phyloP scores from a whole-genome alignment of 2,797 vertebrate species.

The Coluber constrictor region DNA sequence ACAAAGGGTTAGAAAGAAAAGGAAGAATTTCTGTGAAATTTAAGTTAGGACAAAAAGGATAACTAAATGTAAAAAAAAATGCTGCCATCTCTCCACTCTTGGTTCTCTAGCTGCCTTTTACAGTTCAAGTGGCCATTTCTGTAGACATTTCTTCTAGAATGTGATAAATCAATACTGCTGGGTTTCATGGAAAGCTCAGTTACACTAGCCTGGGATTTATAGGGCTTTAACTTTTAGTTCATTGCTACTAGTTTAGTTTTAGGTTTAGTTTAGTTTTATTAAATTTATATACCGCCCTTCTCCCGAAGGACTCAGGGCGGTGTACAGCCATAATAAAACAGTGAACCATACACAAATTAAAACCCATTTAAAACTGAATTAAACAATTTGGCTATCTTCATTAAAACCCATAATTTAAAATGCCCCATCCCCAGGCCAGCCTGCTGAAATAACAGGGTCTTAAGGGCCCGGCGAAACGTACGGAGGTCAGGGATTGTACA shows the following conservation, averaged over 20 bases:
- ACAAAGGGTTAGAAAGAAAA: neutral
- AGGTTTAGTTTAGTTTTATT: no score
- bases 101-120: neutral
- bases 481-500: no score
- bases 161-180: neutral
- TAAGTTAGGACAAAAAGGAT: neutral
- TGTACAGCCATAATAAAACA: no score
- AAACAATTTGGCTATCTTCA: no score
- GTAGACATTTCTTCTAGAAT: neutral
- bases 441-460: no score
- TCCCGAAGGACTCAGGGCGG: no score
- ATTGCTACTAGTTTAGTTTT: neutral
- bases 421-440: no score
- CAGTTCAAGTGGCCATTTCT: neutral
- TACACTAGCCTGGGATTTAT: neutral
- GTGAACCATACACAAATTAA: no score
- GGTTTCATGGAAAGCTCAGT: neutral
- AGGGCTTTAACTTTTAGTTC: neutral
- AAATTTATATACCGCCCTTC: no score
- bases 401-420: no score
- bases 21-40: neutral
- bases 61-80: neutral
- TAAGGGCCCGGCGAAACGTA: no score
- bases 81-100: neutral
- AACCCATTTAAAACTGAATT: no score